A percentile compares a stretch with the other conserved stretches of the same genome.
Conservation (phyloP, 2,888 invertebrate species). For the Idaea dimidiata region DNA sequence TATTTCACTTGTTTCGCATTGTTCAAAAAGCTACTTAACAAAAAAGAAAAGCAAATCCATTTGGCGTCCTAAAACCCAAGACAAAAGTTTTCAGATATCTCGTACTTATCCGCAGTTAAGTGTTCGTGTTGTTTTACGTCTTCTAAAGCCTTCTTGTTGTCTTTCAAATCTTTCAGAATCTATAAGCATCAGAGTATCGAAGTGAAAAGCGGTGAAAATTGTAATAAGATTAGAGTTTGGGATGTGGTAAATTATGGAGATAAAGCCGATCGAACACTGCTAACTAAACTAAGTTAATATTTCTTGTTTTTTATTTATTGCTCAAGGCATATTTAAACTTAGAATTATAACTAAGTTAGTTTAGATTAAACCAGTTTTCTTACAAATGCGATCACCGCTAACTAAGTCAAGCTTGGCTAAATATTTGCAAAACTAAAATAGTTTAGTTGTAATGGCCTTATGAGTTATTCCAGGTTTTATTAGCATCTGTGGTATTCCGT, state of each 20-base stretch:
- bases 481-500: too few species aligned
- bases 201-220: neutral
- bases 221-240: neutral
- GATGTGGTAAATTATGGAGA: neutral
- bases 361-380: too few species aligned
- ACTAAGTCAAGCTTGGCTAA: too few species aligned
- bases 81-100: neutral
- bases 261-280: neutral
- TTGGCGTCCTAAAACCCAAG: neutral
- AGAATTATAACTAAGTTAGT: too few species aligned
- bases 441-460: too few species aligned
- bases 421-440: too few species aligned
- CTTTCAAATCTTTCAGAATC: neutral
- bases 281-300: too few species aligned
- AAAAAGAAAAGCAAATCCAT: neutral
- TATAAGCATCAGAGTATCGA: neutral
- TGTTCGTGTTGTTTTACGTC: neutral
- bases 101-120: neutral
- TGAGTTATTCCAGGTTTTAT: too few species aligned
- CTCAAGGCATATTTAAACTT: too few species aligned
- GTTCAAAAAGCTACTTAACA: neutral
- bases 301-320: too few species aligned
- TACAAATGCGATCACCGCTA: too few species aligned
- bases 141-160: conserved; percentile 1
- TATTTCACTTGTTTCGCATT: neutral